These are phyloP conservation scores for Plecotus auritus DNA, from an alignment of 2,113 vertebrate genomes.

Conservation along the genomic window DNA sequence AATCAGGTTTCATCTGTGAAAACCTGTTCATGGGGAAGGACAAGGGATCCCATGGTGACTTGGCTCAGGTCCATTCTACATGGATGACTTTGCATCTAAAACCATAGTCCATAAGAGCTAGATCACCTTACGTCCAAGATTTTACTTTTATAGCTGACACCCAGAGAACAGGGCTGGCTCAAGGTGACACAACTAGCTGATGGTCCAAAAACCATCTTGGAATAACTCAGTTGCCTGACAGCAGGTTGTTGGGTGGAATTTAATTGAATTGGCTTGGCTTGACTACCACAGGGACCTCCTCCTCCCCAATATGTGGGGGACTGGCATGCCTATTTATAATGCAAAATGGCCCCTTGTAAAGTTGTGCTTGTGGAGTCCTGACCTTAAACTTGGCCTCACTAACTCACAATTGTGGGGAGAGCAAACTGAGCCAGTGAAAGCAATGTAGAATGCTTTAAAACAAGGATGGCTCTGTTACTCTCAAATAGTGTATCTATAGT, in stretches of 20 bases:
- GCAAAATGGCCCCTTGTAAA: not conserved
- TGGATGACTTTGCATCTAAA: not conserved
- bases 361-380: not conserved
- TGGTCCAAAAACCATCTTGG: not conserved
- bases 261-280: not conserved
- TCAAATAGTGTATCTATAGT: not conserved
- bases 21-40: not conserved
- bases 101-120: not conserved
- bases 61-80: not conserved
- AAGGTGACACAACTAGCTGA: not conserved
- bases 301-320: not conserved
- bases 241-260: not conserved
- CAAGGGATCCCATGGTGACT: not conserved
- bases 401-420: not conserved
- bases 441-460: not conserved
- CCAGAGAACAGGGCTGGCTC: not conserved
- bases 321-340: not conserved
- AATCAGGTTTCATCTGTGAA: not conserved
- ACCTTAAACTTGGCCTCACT: not conserved
- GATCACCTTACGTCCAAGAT: not conserved
- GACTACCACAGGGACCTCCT: not conserved
- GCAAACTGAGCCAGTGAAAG: not conserved
- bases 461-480: not conserved
- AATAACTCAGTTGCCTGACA: not conserved
- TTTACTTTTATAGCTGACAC: not conserved